These are phyloP conservation scores for Anoplophora glabripennis DNA, from an alignment of 1,140 invertebrate species.

Conservation along the genomic window DNA sequence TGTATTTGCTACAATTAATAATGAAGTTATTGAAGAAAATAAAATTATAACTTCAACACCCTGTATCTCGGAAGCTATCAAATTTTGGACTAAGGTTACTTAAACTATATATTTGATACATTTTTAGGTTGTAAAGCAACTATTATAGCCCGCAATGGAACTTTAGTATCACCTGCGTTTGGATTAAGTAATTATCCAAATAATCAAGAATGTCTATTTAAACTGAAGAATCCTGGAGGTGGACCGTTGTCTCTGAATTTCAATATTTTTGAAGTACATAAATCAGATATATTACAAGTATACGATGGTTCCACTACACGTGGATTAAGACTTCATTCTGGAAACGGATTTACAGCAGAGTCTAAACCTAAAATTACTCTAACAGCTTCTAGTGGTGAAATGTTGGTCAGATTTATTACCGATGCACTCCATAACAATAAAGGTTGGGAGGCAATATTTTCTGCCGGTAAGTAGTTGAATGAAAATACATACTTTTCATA, in stretches of 20 bases:
- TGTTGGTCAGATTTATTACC: conserved; percentile 83
- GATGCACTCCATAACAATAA: conserved; percentile 80
- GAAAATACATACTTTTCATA: too few species aligned
- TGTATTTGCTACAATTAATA: too few species aligned
- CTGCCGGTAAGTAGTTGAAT: conserved; percentile 64
- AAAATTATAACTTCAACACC: too few species aligned
- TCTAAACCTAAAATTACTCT: conserved; percentile 81
- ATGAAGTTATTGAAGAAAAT: too few species aligned
- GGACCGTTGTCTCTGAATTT: conserved; percentile 86
- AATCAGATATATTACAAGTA: conserved; percentile 80
- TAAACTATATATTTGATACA: conserved; percentile 5
- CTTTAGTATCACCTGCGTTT: conserved; percentile 83
- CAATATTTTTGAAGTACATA: conserved; percentile 79
- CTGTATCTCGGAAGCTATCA: not conserved
- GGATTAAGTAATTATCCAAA: conserved; percentile 81
- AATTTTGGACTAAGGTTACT: not conserved
- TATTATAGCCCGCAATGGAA: conserved; percentile 76
- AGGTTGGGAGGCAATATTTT: conserved; percentile 89
- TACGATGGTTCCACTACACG: conserved; percentile 85
- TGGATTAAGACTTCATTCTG: conserved; percentile 82
- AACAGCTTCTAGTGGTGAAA: conserved; percentile 88
- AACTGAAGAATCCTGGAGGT: conserved; percentile 78
- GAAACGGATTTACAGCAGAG: conserved; percentile 80
- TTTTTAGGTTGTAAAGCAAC: conserved; percentile 70
- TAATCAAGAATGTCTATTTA: conserved; percentile 88